phyloP scores from a whole-genome alignment of 2,888 invertebrate genomes.

The Ornithoptera priamus region DNA sequence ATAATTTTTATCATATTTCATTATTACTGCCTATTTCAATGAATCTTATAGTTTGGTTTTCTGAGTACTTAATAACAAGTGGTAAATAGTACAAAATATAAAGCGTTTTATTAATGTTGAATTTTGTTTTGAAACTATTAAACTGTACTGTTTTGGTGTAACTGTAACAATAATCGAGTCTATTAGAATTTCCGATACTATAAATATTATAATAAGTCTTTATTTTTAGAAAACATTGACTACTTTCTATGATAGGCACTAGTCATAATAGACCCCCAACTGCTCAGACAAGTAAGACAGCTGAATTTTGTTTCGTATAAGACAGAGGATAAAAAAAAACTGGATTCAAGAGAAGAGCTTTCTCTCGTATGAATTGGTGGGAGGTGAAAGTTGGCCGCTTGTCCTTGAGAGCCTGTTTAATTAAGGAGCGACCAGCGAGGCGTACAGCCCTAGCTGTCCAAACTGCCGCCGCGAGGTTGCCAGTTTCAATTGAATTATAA shows the following conservation, averaged over 20 bases:
- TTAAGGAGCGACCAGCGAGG: constrained; percentile 46
- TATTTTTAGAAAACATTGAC: constrained; percentile 12
- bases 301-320: constrained; percentile 44
- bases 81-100: no score
- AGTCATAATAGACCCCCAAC: constrained; percentile 14
- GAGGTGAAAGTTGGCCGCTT: constrained; percentile 67
- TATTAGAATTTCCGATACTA: neutral
- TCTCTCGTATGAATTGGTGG: constrained; percentile 60
- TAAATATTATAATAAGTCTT: neutral
- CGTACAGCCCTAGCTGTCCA: constrained; percentile 26
- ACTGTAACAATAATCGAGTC: no score
- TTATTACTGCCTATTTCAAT: no score
- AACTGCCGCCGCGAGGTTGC: neutral
- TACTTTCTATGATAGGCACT: constrained; percentile 24
- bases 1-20: no score
- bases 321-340: constrained; percentile 47
- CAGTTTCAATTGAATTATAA: neutral
- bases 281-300: constrained; percentile 5
- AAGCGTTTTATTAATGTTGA: no score
- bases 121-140: no score
- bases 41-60: no score
- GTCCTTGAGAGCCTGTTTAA: constrained; percentile 62
- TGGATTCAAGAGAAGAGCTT: constrained; percentile 51
- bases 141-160: no score
- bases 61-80: no score